Base-by-base conservation (phyloP, 2,888 invertebrate genomes). In the Perdita meconis region DNA sequence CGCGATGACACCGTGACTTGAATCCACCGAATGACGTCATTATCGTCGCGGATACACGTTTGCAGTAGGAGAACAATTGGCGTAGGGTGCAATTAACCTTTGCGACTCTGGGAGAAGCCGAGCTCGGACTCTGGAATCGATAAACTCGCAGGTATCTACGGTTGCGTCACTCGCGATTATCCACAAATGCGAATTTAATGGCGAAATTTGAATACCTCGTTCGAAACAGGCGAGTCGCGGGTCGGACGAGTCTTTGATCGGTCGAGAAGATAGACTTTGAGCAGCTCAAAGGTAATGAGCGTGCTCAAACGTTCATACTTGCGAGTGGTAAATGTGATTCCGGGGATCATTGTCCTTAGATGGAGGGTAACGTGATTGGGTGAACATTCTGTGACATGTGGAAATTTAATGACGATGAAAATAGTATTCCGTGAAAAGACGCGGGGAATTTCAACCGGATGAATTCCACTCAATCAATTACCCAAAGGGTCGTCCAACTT, bases 21-120 rank as follows among this genome's bases (percentile, higher is more conserved):
- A 50, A 61, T 66, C 50, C 50, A 61, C 60, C 67, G 55, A 60
- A 70, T 40, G 64, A 65, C 57, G 56, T 55, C 19, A 19, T 47
- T 12, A 42, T 19, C 24, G 19, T 2, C 36, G 51, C 57, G 63
- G 77, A 78, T 78, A 51, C 53, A 67, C 16, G 34, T n/a, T 42
- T 71, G 67, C 67, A 66, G 73, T 61, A 47, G 50, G 42, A 38
- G 42, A 16, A 75, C 63, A 69, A 61, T 78, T 61, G 30, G 69
- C 47, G 47, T 66, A 67, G 64, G 70, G 67, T 59, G 74, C 67
- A 75, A 78, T 83, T 83, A 83, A 83, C 82, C 82, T 83, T 83
- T 83, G 67, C 57, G 69, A 68, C 56, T 51, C 22, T n/a, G 50
- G n/a, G 60, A 10, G 19, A 10, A 2, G 47, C 3, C 22, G 40